phyloP scores from a whole-genome alignment of 1,140 invertebrate species.

The Physella acuta region DNA sequence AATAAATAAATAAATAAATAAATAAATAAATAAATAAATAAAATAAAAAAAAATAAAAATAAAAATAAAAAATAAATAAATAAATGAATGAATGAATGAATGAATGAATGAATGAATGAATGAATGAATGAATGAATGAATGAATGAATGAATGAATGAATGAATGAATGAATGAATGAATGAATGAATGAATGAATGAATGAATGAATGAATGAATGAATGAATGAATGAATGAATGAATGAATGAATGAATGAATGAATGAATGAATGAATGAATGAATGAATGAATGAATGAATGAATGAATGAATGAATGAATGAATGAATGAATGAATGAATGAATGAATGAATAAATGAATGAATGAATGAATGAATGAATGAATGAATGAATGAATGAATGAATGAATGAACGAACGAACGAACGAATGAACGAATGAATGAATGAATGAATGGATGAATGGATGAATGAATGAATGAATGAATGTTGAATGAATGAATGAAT shows the following conservation, averaged over 20 bases:
- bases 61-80: not conserved
- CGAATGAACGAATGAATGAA: no score
- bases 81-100: no score
- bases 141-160: no score
- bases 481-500: conserved; percentile 7
- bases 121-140: conserved; percentile 1
- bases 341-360: no score
- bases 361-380: not conserved
- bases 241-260: not conserved
- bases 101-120: not conserved
- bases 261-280: not conserved
- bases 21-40: no score
- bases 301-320: not conserved
- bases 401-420: no score
- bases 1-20: no score
- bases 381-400: conserved; percentile 4
- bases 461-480: conserved; percentile 4
- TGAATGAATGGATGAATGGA: no score
- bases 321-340: not conserved
- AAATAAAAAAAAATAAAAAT: no score
- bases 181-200: not conserved
- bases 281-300: not conserved
- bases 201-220: not conserved
- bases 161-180: no score
- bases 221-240: conserved; percentile 2